Percentiles rank a stretch among this genome's conserved stretches.
phyloP scores from a whole-genome alignment of 1,140 invertebrate species.

The Aporrectodea caliginosa region DNA sequence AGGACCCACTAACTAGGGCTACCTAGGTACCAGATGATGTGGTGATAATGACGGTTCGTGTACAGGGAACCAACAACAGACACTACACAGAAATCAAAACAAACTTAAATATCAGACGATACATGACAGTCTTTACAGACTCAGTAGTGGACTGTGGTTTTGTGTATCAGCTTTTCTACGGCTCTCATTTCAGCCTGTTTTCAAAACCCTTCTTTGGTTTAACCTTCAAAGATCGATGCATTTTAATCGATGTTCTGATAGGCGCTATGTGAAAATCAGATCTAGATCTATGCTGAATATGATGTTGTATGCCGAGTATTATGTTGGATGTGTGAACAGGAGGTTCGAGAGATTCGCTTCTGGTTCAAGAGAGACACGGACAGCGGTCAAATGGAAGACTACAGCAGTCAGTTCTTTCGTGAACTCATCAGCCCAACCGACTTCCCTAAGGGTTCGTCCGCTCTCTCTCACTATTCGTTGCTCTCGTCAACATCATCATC shows the following conservation, averaged over 20 bases:
- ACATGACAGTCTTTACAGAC: no score
- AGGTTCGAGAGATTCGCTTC: neutral
- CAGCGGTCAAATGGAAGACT: neutral
- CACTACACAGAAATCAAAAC: no score
- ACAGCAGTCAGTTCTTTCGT: neutral
- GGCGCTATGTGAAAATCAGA: neutral
- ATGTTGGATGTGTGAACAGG: neutral
- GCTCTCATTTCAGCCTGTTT: neutral
- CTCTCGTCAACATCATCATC: neutral
- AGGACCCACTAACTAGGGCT: no score
- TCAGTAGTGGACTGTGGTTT: no score
- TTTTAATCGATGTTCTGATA: neutral
- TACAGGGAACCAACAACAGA: no score
- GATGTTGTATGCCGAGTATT: neutral
- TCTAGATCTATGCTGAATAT: neutral
- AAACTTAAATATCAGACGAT: no score
- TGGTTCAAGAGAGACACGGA: neutral
- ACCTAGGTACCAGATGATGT: no score
- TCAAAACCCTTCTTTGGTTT: no score
- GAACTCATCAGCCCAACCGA: neutral
- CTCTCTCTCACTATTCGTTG: neutral
- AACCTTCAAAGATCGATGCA: neutral
- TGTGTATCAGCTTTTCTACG: neutral
- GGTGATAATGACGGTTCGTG: no score
- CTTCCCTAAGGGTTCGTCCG: neutral